Evolutionary conservation across 2,888 invertebrate genomes (phyloP), one percentile per base, ranked within the genome.

Genomic region (Resseliella maxima): DNA sequence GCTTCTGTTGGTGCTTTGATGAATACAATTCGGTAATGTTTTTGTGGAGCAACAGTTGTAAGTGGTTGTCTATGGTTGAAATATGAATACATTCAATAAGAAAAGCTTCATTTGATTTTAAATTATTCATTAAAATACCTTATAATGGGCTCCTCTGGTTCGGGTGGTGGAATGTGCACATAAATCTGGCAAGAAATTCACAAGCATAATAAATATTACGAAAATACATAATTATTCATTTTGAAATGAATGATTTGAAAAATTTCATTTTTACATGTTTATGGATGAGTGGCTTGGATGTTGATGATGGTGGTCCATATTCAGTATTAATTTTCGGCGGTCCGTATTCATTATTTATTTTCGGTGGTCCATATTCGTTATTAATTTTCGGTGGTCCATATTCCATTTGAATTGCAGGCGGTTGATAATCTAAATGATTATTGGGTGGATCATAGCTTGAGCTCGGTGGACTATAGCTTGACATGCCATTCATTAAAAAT

Each of bases 21-120:
- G 36, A 86, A 86, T 2, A 86, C 45, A 41, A 86, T 86, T 35
- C 64, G 64, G n/a, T 86, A 86, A 36, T 86, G 72, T n/a, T 86
- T 86, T 46, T 86, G 86, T n/a, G 86, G 81, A 8, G 85, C 27
- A 8, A 41, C 45, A 27, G 85, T 46, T 0, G 85, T 85, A 1
- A 85, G 31, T 12, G 85, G 85, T 18, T 6, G 1, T 46, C 85
- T 83, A 21, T 36, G 2, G 2, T 41, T 1, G 21, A 81, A 81
- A 81, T 36, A 36, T 24, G 54, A 54, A 54, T 54, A 5, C n/a
- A n/a, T n/a, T n/a, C n/a, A n/a, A n/a, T n/a, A n/a, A n/a, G n/a
- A n/a, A n/a, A n/a, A n/a, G n/a, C n/a, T 31, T 36, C 38, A 21
- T 72, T 38, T 21, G 5, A 8, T 85, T 24, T 41, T 27, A n/a